A percentile compares a stretch with the other conserved stretches of the same genome.
These are phyloP conservation scores for Etheostoma spectabile DNA, from an alignment of 2,113 vertebrate genomes.

Conservation along the genomic window DNA sequence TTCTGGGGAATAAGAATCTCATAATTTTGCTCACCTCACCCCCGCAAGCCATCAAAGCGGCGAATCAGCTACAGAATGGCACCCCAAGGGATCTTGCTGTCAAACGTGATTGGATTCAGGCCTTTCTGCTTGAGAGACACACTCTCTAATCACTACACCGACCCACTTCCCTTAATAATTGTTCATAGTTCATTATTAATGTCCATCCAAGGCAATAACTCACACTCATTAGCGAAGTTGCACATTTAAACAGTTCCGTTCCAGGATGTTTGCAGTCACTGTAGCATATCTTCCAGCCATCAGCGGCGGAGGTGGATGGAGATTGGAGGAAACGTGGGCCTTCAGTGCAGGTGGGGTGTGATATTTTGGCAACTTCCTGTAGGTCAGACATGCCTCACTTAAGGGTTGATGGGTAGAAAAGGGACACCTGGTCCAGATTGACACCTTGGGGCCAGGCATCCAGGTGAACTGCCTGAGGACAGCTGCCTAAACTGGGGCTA, in stretches of 20 bases:
- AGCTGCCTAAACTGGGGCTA: slow-evolving; percentile 30
- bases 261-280: slow-evolving; percentile 39
- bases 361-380: slow-evolving; percentile 53
- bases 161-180: slow-evolving; percentile 26
- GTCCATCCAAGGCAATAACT: slow-evolving; percentile 48
- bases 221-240: slow-evolving; percentile 54
- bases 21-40: background rate
- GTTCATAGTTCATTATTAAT: slow-evolving; percentile 51
- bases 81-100: slow-evolving; percentile 26
- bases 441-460: slow-evolving; percentile 37
- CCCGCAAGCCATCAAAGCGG: background rate
- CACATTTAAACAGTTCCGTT: slow-evolving; percentile 39
- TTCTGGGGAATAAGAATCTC: slow-evolving; percentile 2
- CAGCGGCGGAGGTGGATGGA: slow-evolving; percentile 10
- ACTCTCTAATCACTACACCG: slow-evolving; percentile 36
- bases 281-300: slow-evolving; percentile 34
- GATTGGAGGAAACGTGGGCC: slow-evolving; percentile 41
- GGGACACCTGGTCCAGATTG: slow-evolving; percentile 54
- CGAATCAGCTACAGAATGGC: slow-evolving; percentile 21
- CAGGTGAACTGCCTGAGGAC: slow-evolving; percentile 68
- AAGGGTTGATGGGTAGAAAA: slow-evolving; percentile 42
- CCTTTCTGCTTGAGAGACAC: slow-evolving; percentile 24
- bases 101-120: slow-evolving; percentile 41
- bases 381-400: slow-evolving; percentile 55
- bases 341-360: slow-evolving; percentile 42